A percentile compares a stretch with the other conserved stretches of the same genome.
Evolutionary conservation across 2,888 invertebrate species (phyloP).

Genomic region (Hemithea aestivaria): DNA sequence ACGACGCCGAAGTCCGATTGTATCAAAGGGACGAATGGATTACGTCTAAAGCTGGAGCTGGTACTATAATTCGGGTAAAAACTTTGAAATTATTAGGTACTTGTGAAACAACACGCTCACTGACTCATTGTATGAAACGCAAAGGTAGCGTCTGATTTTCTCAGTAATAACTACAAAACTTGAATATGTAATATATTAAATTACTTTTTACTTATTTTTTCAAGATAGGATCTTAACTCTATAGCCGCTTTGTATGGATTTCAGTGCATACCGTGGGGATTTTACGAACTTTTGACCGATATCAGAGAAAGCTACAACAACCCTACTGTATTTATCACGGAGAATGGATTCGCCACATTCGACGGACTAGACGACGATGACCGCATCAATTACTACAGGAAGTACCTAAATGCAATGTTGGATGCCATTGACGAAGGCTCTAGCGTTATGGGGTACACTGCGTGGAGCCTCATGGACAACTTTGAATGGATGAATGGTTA

Average conservation of each 20-base stretch:
- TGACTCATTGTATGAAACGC: too few species aligned
- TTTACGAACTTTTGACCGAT: constrained; percentile 69
- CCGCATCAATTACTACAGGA: constrained; percentile 46
- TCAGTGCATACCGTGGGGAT: constrained; percentile 62
- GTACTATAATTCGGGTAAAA: too few species aligned
- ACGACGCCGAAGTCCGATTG: constrained; percentile 7
- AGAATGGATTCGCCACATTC: constrained; percentile 61
- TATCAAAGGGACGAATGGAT: background rate
- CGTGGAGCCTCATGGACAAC: constrained; percentile 79
- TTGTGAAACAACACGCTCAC: too few species aligned
- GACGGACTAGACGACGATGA: constrained; percentile 51
- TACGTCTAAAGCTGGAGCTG: background rate
- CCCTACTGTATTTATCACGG: constrained; percentile 71
- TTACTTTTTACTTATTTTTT: too few species aligned
- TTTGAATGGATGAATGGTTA: constrained; percentile 79
- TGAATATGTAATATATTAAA: too few species aligned
- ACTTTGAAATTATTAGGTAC: too few species aligned
- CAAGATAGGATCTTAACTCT: too few species aligned
- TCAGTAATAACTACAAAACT: too few species aligned
- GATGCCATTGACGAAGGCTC: constrained; percentile 52
- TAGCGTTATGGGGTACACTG: constrained; percentile 63
- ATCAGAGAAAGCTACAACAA: constrained; percentile 61
- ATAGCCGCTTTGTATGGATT: too few species aligned
- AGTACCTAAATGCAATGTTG: constrained; percentile 48
- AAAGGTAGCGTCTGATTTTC: too few species aligned